Conservation (phyloP, 2,797 vertebrate genomes). For the Ibycter americanus region DNA sequence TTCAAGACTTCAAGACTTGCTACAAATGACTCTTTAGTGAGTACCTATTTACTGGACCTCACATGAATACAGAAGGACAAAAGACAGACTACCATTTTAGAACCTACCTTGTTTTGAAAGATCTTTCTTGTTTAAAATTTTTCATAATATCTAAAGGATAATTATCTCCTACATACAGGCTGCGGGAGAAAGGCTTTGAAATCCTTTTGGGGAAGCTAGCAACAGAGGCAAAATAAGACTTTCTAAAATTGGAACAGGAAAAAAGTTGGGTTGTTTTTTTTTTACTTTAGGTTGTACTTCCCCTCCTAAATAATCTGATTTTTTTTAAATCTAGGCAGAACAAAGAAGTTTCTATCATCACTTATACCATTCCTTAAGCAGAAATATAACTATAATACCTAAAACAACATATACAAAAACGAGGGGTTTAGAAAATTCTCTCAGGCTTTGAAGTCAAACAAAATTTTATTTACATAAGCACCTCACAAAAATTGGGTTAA, state of each 20-base stretch:
- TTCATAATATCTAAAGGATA: neutral
- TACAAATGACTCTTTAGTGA: neutral
- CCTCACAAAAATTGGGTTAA: conserved; percentile 29
- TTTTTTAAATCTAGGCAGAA: neutral
- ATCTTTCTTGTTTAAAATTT: neutral
- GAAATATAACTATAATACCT: neutral
- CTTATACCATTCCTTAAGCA: neutral
- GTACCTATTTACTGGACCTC: neutral
- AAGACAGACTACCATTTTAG: neutral
- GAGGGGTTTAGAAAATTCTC: neutral
- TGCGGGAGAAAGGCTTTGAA: neutral
- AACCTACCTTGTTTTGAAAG: neutral
- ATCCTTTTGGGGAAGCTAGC: neutral
- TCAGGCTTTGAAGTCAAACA: conserved; percentile 45
- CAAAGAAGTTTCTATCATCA: conserved; percentile 12
- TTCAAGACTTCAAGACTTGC: neutral
- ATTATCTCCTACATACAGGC: neutral
- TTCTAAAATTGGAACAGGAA: neutral
- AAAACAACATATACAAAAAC: neutral
- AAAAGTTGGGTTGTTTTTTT: neutral
- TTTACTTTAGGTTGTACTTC: neutral
- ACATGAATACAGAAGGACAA: neutral
- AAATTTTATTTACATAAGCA: conserved; percentile 42
- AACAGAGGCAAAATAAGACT: neutral
- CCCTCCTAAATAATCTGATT: neutral